Base-by-base conservation (phyloP, 2,113 vertebrate species). In the Phalacrocorax pelagicus region DNA sequence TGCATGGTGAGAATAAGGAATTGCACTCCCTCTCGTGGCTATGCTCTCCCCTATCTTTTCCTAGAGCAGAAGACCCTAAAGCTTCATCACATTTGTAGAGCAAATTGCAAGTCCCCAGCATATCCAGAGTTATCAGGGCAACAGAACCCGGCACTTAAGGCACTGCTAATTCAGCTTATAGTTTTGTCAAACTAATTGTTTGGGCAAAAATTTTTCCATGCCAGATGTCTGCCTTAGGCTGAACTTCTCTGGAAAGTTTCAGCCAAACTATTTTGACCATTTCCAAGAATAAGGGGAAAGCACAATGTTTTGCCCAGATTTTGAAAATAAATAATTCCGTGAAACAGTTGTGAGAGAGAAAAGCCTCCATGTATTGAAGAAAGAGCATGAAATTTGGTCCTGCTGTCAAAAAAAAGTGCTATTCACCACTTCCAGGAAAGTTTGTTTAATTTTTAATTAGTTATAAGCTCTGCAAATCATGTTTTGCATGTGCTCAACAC, bases 221-320 rank as follows among this genome's bases (percentile, higher is more conserved):
- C 91, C 91, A 96, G 91, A 94, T 96, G 88, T 96, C 80, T 95
- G 94, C 94, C 92, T 91, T 61, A 81, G 96, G 94, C 91, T 92
- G 67, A 81, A 92, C 67, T 86, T 94, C 89, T 81, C 80, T 52
- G 42, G 74, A 81, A 96, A 94, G 86, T 74, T 91, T 91, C 72
- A 54, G 52, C 92, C 83, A 51, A 83, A 84, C 81, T 74, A 55
- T 92, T 96, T 51, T 86, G 80, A 47, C 86, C 67, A 63, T 95
- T 96, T 96, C 94, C 88, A 95, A 91, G 95, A 96, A 96, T 5
- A 29, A 92, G 59, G 63, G 86, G 75, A 86, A 96, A 96, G 86
- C 69, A 54, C 38, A 74, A 38, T 63, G 51, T 84, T 96, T 92
- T 91, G 86, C 75, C 91, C 69, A 86, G 59, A 40, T 78, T 89